These are phyloP conservation scores for Phymorhynchus buccinoides DNA, from an alignment of 1,140 invertebrate species.

Conservation along the genomic window DNA sequence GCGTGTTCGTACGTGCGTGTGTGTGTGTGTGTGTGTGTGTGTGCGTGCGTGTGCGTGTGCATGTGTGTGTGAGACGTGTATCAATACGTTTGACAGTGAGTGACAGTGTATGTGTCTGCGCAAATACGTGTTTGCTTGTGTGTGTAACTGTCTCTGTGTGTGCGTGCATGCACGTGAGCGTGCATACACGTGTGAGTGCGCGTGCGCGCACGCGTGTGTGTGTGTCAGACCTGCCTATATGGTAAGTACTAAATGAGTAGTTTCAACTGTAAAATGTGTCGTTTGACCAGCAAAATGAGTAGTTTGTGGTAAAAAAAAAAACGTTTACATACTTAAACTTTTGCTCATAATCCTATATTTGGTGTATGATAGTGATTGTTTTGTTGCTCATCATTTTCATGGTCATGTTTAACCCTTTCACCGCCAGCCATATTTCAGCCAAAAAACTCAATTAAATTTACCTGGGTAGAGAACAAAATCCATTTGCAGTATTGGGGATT, in stretches of 20 bases:
- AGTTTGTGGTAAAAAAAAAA: neutral
- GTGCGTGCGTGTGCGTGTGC: neutral
- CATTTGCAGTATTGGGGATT: too few relatives aligned
- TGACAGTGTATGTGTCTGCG: neutral
- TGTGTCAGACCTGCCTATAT: too few relatives aligned
- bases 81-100: neutral
- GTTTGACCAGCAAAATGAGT: neutral
- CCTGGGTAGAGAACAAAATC: too few relatives aligned
- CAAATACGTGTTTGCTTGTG: neutral
- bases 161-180: neutral
- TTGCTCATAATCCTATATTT: neutral
- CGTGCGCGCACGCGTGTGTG: neutral
- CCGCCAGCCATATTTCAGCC: too few relatives aligned
- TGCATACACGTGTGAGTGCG: neutral
- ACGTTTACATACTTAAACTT: neutral
- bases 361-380: neutral
- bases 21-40: too few relatives aligned
- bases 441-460: too few relatives aligned
- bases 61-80: neutral
- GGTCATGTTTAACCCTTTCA: too few relatives aligned
- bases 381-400: too few relatives aligned
- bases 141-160: conserved; percentile 2
- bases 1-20: too few relatives aligned
- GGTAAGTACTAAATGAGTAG: too few relatives aligned
- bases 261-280: too few relatives aligned